Evolutionary conservation across 2,797 vertebrate genomes (phyloP).

Genomic region (Adelosebastes latens): DNA sequence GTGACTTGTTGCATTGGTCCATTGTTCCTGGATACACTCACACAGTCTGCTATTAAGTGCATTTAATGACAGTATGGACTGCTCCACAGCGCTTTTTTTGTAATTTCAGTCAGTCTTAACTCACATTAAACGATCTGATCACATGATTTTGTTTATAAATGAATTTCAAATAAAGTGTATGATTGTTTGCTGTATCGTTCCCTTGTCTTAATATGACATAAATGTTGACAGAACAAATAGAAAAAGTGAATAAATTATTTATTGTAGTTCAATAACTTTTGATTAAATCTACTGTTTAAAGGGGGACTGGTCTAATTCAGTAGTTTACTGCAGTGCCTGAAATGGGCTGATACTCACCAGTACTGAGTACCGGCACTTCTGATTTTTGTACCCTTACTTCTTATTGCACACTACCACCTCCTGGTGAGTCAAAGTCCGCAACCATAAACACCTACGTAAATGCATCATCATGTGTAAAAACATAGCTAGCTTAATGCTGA

Average conservation of each 20-base stretch:
- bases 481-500: too few relatives aligned
- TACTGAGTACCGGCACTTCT: too few relatives aligned
- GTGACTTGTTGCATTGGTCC: background rate
- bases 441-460: too few relatives aligned
- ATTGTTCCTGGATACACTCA: background rate
- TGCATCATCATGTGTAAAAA: too few relatives aligned
- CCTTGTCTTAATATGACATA: background rate
- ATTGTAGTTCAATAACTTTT: background rate
- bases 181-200: background rate
- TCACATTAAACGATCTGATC: background rate
- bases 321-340: background rate
- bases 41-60: background rate
- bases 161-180: conserved; percentile 18
- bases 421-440: too few relatives aligned
- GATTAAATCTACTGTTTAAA: background rate
- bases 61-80: background rate
- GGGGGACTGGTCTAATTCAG: background rate
- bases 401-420: too few relatives aligned
- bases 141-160: conserved; percentile 17
- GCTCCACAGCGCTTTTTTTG: background rate
- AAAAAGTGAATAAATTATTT: background rate
- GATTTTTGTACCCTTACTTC: too few relatives aligned
- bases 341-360: too few relatives aligned
- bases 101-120: conserved; percentile 1
- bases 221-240: background rate